Evolutionary conservation across 2,113 vertebrate genomes (phyloP).

Genomic region (Cyanistes caeruleus): DNA sequence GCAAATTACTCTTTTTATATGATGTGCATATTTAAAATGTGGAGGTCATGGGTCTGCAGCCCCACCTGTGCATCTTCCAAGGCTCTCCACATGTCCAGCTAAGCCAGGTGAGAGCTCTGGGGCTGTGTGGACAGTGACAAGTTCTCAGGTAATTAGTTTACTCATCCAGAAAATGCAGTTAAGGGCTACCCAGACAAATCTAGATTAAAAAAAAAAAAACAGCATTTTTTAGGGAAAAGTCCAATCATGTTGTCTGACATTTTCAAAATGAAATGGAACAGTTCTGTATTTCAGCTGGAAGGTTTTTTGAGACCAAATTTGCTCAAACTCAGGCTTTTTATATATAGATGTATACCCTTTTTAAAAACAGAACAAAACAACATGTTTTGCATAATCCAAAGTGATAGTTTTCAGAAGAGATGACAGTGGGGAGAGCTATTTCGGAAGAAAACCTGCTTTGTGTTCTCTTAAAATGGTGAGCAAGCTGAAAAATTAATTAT

Average conservation of each 20-base stretch:
- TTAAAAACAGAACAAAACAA: constrained; percentile 36
- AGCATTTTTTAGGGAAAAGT: not conserved
- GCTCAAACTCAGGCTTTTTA: constrained; percentile 19
- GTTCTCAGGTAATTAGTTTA: not conserved
- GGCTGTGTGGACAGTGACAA: not conserved
- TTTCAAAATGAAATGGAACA: constrained; percentile 19
- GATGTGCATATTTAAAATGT: not conserved
- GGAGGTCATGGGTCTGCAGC: not conserved
- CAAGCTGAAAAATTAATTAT: constrained; percentile 59
- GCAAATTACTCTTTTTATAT: not conserved
- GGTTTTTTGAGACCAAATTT: constrained; percentile 9
- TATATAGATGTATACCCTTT: not conserved
- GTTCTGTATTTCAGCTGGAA: constrained; percentile 15
- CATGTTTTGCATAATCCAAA: constrained; percentile 46
- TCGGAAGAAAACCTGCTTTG: constrained; percentile 40
- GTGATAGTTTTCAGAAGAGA: constrained; percentile 43
- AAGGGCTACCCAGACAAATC: not conserved
- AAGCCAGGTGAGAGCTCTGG: not conserved
- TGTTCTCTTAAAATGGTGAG: constrained; percentile 21
- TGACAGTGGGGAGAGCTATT: constrained; percentile 31
- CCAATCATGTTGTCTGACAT: constrained; percentile 1
- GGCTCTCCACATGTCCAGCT: not conserved
- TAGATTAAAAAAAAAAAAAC: not conserved
- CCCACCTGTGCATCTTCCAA: not conserved
- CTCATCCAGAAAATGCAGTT: not conserved